Conservation (phyloP, 2,113 vertebrate species). For the Symphodus melops region DNA sequence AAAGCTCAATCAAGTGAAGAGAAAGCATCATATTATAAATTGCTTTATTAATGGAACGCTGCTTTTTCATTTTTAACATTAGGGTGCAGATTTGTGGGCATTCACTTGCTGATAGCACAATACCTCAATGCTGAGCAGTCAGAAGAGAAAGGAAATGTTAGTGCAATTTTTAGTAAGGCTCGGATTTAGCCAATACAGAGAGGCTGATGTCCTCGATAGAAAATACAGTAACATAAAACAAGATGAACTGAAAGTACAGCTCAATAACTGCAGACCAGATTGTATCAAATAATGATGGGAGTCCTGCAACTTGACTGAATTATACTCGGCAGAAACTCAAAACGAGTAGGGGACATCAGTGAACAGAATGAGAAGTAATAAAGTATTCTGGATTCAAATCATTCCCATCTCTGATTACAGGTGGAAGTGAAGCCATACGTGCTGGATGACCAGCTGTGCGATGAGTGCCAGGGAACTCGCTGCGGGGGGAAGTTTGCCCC, state of each 20-base stretch:
- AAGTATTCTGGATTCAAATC: background rate
- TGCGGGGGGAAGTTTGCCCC: constrained; percentile 99
- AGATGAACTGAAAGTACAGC: no score
- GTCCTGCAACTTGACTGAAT: background rate
- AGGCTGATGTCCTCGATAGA: no score
- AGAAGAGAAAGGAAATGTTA: no score
- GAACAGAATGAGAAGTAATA: no score
- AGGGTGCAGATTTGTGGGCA: constrained; percentile 18
- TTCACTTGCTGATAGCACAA: constrained; percentile 1
- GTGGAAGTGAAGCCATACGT: constrained; percentile 99
- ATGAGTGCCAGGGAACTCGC: constrained; percentile 99
- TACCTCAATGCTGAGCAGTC: background rate
- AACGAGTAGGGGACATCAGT: no score
- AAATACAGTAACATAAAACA: no score
- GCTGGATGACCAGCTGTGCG: constrained; percentile 99
- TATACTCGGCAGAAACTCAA: no score
- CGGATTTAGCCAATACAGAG: no score
- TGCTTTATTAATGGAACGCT: background rate
- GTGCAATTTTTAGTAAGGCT: no score
- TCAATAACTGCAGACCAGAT: background rate
- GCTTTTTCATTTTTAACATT: constrained; percentile 47
- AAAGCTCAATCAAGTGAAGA: background rate
- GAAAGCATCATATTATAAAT: constrained; percentile 14
- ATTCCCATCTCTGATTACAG: constrained; percentile 71
- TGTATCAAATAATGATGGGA: background rate